These are phyloP conservation scores for Trachelus iudaicus DNA, from an alignment of 2,888 invertebrate species.

Conservation along the genomic window DNA sequence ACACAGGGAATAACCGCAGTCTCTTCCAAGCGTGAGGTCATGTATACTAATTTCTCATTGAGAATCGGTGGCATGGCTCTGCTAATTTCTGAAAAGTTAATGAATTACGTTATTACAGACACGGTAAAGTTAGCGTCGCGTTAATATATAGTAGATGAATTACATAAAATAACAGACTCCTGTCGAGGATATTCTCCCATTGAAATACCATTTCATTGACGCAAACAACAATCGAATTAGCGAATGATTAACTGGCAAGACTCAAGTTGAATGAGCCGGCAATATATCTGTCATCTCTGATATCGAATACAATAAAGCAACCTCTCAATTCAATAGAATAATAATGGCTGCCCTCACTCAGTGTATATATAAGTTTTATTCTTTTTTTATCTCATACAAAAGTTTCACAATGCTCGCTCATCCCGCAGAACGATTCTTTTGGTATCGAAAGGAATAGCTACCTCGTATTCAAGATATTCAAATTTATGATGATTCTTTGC, in stretches of 20 bases:
- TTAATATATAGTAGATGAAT: not conserved
- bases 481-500: not conserved
- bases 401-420: not conserved
- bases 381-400: not conserved
- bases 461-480: not conserved
- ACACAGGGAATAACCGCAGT: slow-evolving; percentile 72
- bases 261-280: not conserved
- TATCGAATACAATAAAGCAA: not conserved
- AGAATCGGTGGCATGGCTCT: slow-evolving; percentile 71
- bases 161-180: not conserved
- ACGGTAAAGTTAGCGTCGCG: no score
- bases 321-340: not conserved
- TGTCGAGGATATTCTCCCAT: not conserved
- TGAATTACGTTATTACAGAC: not conserved
- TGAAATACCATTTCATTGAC: not conserved
- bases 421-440: not conserved
- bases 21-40: slow-evolving; percentile 68
- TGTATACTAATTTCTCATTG: slow-evolving; percentile 68
- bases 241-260: not conserved
- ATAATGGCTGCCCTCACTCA: not conserved
- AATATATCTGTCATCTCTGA: not conserved
- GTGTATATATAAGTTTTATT: not conserved
- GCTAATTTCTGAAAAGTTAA: slow-evolving; percentile 65
- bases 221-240: not conserved
- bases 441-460: not conserved